phyloP scores from a whole-genome alignment of 2,888 invertebrate genomes.

The Aphodius granarius region DNA sequence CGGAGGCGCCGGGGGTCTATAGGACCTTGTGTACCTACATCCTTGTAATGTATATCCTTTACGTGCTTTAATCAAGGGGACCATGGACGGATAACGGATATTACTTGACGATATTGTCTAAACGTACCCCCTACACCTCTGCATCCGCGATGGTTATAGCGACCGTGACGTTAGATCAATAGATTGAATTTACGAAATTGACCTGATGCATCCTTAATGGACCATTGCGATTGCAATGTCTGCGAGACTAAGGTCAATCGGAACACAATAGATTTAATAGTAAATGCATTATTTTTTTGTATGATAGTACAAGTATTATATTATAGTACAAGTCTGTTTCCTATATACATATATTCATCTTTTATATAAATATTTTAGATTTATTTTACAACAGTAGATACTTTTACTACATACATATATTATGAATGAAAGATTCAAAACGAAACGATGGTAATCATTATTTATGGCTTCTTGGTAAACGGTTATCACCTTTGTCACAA shows the following conservation, averaged over 20 bases:
- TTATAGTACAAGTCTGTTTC: too few species aligned
- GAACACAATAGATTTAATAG: not conserved
- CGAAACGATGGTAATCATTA: too few species aligned
- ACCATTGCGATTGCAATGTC: not conserved
- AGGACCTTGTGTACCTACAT: conserved; percentile 17
- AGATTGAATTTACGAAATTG: conserved; percentile 20
- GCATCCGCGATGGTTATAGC: not conserved
- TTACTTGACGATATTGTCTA: conserved; percentile 47
- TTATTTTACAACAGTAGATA: too few species aligned
- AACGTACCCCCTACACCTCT: conserved; percentile 31
- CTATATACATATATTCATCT: too few species aligned
- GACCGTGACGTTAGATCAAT: conserved; percentile 43
- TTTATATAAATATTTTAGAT: too few species aligned
- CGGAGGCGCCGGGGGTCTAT: not conserved
- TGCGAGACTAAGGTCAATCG: not conserved
- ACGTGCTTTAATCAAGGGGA: conserved; percentile 50
- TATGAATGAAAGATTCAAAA: too few species aligned
- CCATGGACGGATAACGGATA: conserved; percentile 42
- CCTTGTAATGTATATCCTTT: conserved; percentile 45
- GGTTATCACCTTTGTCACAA: too few species aligned
- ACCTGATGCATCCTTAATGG: not conserved
- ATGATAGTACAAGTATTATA: too few species aligned
- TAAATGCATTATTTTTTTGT: too few species aligned
- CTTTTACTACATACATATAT: too few species aligned
- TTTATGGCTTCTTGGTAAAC: too few species aligned